phyloP scores from a whole-genome alignment of 2,888 invertebrate genomes.

The Notocelia uddmanniana region DNA sequence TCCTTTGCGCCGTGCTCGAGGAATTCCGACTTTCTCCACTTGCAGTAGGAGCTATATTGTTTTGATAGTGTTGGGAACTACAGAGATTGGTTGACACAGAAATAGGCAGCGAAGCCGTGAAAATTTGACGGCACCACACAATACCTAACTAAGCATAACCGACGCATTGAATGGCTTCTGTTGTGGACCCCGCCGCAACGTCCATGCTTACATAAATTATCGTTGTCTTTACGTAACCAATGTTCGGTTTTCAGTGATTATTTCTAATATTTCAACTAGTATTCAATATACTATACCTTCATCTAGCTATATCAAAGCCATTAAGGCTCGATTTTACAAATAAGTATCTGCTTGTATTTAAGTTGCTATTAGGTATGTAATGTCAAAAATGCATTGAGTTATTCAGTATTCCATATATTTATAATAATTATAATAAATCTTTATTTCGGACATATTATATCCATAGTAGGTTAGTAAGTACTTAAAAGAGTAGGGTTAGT shows the following conservation, averaged over 20 bases:
- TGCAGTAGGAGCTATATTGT: constrained; percentile 26
- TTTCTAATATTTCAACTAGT: constrained; percentile 9
- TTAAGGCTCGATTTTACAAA: too few relatives aligned
- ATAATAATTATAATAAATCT: too few relatives aligned
- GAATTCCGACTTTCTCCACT: constrained; percentile 27
- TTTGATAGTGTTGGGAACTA: constrained; percentile 4
- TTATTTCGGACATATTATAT: too few relatives aligned
- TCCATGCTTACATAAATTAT: constrained; percentile 50
- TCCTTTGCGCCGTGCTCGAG: constrained; percentile 2
- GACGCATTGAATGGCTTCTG: constrained; percentile 51
- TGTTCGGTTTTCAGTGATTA: constrained; percentile 39
- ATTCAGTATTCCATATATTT: too few relatives aligned
- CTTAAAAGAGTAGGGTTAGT: too few relatives aligned
- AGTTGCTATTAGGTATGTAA: too few relatives aligned
- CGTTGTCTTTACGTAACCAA: constrained; percentile 42
- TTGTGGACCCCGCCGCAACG: constrained; percentile 47
- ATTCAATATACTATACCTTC: not conserved
- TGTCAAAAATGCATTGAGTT: too few relatives aligned
- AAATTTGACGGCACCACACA: constrained; percentile 53
- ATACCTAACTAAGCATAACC: constrained; percentile 52
- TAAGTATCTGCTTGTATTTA: too few relatives aligned
- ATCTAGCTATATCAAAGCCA: too few relatives aligned
- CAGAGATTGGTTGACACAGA: constrained; percentile 40
- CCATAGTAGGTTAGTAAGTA: too few relatives aligned
- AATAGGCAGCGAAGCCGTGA: constrained; percentile 50